Conservation (phyloP, 2,797 vertebrate species). For the Peromyscus attwateri region DNA sequence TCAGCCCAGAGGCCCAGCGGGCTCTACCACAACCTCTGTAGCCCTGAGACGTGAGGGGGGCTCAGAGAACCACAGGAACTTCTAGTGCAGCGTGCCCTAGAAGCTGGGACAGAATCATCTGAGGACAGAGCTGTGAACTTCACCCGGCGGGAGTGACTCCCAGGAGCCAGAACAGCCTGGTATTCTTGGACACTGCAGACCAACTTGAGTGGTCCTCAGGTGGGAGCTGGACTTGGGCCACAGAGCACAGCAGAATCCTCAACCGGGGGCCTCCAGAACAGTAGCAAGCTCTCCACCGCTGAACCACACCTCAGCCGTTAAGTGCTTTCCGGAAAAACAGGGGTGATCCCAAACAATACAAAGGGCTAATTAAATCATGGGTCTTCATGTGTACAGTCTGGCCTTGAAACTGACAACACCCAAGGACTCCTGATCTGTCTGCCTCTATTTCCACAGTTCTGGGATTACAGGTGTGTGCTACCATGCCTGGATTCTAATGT, state of each 20-base stretch:
- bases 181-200: not conserved
- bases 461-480: not conserved
- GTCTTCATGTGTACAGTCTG: not conserved
- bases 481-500: not conserved
- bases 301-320: not conserved
- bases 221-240: not conserved
- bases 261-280: not conserved
- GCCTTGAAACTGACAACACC: not conserved
- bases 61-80: not conserved
- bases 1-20: not conserved
- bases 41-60: not conserved
- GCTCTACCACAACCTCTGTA: not conserved
- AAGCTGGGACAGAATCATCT: no score
- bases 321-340: constrained; percentile 14
- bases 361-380: no score
- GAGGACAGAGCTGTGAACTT: not conserved
- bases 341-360: not conserved
- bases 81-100: not conserved
- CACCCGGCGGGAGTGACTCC: not conserved
- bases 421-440: not conserved
- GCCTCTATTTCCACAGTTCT: not conserved
- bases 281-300: not conserved
- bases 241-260: not conserved
- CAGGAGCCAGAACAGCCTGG: no score
- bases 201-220: not conserved